Evolutionary conservation across 2,888 invertebrate species (phyloP).

Genomic region (Theristus sp.): DNA sequence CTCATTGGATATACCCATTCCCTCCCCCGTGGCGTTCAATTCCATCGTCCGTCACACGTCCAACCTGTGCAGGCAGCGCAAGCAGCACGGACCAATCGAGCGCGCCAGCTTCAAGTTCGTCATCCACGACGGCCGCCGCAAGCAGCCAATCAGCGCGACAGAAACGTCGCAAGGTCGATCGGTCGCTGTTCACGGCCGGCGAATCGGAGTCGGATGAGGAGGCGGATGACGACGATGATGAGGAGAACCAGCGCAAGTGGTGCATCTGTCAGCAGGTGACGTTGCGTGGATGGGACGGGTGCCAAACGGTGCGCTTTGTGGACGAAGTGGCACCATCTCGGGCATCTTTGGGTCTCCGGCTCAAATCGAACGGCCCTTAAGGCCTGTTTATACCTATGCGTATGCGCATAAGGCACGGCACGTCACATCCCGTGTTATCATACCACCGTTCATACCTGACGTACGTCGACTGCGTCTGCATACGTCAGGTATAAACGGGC

Average conservation of each 20-base stretch:
- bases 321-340: too few species aligned
- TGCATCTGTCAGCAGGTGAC: slow-evolving; percentile 21
- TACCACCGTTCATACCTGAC: too few species aligned
- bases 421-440: too few species aligned
- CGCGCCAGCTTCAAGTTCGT: background rate
- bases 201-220: slow-evolving; percentile 1
- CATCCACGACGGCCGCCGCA: background rate
- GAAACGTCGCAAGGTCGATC: background rate
- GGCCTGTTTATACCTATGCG: too few species aligned
- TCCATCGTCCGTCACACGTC: background rate
- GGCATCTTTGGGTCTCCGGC: too few species aligned
- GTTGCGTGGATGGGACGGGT: background rate
- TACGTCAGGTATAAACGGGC: too few species aligned
- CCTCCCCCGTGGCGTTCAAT: too few species aligned
- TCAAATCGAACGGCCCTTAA: too few species aligned
- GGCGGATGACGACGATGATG: background rate
- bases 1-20: too few species aligned
- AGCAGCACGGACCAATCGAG: background rate
- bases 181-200: background rate
- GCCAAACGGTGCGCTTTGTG: background rate
- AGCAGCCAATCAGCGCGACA: background rate
- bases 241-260: slow-evolving; percentile 11
- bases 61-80: background rate
- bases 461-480: too few species aligned
- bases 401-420: too few species aligned